phyloP scores from a whole-genome alignment of 2,113 vertebrate species.

The Nerophis ophidion region DNA sequence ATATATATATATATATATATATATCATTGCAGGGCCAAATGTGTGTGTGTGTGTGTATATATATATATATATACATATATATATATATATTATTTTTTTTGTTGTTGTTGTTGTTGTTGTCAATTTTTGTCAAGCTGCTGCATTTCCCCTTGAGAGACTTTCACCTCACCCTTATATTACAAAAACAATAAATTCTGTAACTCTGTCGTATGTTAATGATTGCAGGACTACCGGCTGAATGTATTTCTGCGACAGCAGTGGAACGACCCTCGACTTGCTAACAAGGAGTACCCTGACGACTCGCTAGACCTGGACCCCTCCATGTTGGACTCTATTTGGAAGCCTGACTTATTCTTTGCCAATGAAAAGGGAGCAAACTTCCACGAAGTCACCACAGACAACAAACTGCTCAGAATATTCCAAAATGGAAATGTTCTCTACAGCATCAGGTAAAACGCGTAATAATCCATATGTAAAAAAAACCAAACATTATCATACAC shows the following conservation, averaged over 20 bases:
- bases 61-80: too few relatives aligned
- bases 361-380: conserved; percentile 94
- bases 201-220: not conserved
- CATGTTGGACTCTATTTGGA: conserved; percentile 95
- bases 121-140: too few relatives aligned
- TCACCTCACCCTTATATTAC: too few relatives aligned
- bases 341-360: conserved; percentile 91
- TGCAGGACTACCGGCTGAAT: conserved; percentile 86
- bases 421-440: conserved; percentile 93
- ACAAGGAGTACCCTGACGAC: conserved; percentile 88
- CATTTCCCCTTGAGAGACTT: too few relatives aligned
- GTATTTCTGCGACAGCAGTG: conserved; percentile 91
- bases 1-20: too few relatives aligned
- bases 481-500: too few relatives aligned
- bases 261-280: conserved; percentile 89
- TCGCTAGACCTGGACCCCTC: conserved; percentile 90
- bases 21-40: too few relatives aligned
- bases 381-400: conserved; percentile 90
- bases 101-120: too few relatives aligned
- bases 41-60: too few relatives aligned
- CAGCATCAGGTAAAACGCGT: conserved; percentile 81
- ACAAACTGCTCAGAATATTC: conserved; percentile 92
- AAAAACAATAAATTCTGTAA: too few relatives aligned
- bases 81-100: too few relatives aligned
- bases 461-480: too few relatives aligned